Evolutionary conservation across 2,888 invertebrate species (phyloP), one percentile per base, ranked within the genome.

Genomic region (Noctua pronuba): DNA sequence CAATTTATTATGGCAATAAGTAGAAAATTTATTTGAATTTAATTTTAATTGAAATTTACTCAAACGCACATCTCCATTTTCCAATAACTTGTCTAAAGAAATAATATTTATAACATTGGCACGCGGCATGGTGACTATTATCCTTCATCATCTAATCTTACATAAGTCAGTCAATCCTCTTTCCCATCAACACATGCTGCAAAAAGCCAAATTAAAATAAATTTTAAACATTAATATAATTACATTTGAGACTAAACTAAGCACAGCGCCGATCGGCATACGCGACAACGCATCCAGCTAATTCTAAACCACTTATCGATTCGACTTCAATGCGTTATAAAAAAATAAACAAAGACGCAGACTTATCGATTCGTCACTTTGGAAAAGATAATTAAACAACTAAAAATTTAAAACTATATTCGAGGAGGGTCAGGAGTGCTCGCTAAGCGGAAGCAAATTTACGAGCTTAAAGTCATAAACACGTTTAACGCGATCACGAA

Each of bases 401-500:
- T 96, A 95, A 95, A 93, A 92, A 85, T 92, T 93, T 94, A 94
- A 94, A 95, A 94, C 94, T 96, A 96, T 94, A 96, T 96, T 96
- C 96, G 96, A 96, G 96, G 94, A 94, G 94, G 94, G 93, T 94
- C 92, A 93, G 93, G 92, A 91, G 92, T 91, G 94, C 94, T 94
- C 92, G 92, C 91, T 89, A 91, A 94, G 92, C 93, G 82, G 90
- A 94, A 94, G 92, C 92, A 89, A 90, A 90, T 89, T 87, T 89
- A 91, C 91, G 91, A 92, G 92, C 90, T 83, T 88, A 92, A 88
- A 91, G 92, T 93, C 89, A 86, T 84, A 82, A 82, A 87, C 89
- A 90, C 92, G 90, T 88, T 91, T 79, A 93, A 91, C 96, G 91
- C 91, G 95, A 98, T 98, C 98, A 98, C 97, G 98, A 98, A 93